Base-by-base conservation (phyloP, 2,888 invertebrate species). In the Sceliomorpha sp. region DNA sequence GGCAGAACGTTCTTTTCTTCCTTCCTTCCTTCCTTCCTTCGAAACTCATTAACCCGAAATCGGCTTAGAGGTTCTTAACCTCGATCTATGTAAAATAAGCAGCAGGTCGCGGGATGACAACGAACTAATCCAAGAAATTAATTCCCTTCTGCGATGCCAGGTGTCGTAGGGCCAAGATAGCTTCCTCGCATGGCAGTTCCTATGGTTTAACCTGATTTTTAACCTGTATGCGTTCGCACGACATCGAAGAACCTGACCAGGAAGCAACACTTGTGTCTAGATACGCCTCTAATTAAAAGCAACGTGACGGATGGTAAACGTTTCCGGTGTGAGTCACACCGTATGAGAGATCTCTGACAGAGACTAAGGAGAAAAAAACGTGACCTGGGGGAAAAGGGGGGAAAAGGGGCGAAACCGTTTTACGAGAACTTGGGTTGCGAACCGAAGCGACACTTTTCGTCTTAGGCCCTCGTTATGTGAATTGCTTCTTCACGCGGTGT, bases 81-180 rank as follows among this genome's bases (percentile, higher is more conserved):
- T 73, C 77, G 78, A 80, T 86, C 77, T 66, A 56, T 44, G 50
- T 68, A 62, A 70, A 80, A 76, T 73, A 70, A 75, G 72, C 78
- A 76, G 72, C 70, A 77, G 74, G 76, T 76, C 70, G 51, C 55
- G 51, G 60, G 71, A 64, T 62, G 73, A 74, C 81, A 84, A 86
- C 85, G 82, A 85, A 78, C 81, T 87, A 85, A 87, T 87, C 87
- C 85, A 73, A 84, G 83, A 86, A 87, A 87, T 83, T 82, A 86
- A 87, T 87, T 87, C 86, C 76, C 75, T 73, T 74, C 73, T 69
- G 74, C 68, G 59, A 68, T 74, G 80, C 82, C 85, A 84, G 82
- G 84, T 85, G 85, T 81, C 78, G 75, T 79, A 78, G 64, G 71
- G 59, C 70, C 40, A 58, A 66, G 62, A 40, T 44, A 50, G 36